These are phyloP conservation scores for Pipistrellus nathusii DNA, from an alignment of 2,797 vertebrate genomes.

Conservation along the genomic window DNA sequence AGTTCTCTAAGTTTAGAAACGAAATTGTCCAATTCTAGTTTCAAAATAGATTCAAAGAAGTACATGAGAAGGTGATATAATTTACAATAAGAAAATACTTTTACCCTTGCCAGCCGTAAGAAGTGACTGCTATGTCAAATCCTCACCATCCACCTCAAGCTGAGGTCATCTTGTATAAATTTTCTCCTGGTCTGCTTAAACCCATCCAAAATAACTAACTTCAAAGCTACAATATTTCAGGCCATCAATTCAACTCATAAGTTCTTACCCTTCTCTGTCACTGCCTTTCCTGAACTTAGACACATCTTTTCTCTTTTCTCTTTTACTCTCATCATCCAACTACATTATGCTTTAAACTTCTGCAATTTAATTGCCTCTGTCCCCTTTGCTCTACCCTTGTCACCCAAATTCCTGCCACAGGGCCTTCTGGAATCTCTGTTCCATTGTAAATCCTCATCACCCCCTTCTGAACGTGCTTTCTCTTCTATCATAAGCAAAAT, in stretches of 20 bases:
- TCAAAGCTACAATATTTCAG: neutral
- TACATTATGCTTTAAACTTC: neutral
- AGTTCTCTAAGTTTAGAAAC: neutral
- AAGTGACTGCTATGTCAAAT: neutral
- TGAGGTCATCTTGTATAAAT: neutral
- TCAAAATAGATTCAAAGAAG: constrained; percentile 26
- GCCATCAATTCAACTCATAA: neutral
- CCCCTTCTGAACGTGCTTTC: neutral
- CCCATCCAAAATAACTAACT: neutral
- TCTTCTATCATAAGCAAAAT: neutral
- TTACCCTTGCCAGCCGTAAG: neutral
- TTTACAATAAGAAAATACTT: neutral
- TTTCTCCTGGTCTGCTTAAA: neutral
- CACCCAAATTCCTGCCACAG: neutral
- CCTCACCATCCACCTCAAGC: neutral
- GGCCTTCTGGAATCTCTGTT: neutral
- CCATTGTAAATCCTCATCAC: neutral
- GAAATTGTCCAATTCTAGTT: neutral
- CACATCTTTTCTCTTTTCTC: neutral
- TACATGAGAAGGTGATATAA: neutral
- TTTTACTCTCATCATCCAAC: neutral
- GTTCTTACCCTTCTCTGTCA: neutral
- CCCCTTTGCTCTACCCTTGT: neutral
- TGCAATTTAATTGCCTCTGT: neutral
- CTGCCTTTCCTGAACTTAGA: neutral